Evolutionary conservation across 2,888 invertebrate species (phyloP).

Genomic region (Brachyptera risi): DNA sequence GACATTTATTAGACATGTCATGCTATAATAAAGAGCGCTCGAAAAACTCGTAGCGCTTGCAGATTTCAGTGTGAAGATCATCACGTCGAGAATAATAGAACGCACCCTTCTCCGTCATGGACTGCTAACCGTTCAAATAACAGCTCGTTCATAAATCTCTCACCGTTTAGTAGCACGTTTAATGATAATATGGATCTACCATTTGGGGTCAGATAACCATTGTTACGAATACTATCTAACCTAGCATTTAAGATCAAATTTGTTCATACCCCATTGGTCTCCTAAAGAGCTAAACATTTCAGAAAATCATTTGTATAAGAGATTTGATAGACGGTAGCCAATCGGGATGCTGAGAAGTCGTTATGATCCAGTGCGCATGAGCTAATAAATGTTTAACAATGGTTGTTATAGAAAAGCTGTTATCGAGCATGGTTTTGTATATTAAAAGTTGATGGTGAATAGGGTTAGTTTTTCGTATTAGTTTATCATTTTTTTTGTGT

Average conservation of each 20-base stretch:
- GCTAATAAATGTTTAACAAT: background rate
- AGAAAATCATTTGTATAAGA: background rate
- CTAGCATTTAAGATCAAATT: slow-evolving; percentile 34
- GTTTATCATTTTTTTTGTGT: no score
- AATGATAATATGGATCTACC: slow-evolving; percentile 19
- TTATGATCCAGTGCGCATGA: slow-evolving; percentile 3
- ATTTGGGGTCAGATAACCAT: slow-evolving; percentile 13
- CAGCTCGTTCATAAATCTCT: slow-evolving; percentile 10
- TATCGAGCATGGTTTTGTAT: background rate
- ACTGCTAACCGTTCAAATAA: background rate
- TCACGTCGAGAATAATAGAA: background rate
- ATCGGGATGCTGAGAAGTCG: slow-evolving; percentile 1
- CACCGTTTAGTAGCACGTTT: slow-evolving; percentile 14
- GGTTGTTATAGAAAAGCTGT: background rate
- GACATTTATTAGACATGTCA: slow-evolving; percentile 3
- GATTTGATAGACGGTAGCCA: slow-evolving; percentile 5
- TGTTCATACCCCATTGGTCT: slow-evolving; percentile 33
- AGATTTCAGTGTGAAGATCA: slow-evolving; percentile 2
- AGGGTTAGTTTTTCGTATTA: no score
- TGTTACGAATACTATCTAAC: slow-evolving; percentile 4
- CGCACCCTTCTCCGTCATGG: slow-evolving; percentile 18
- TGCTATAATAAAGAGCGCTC: background rate
- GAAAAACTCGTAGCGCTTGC: no score
- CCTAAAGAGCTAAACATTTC: background rate
- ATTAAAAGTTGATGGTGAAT: background rate